Conservation (phyloP, 2,888 invertebrate genomes). For the Mactromeris polynyma region DNA sequence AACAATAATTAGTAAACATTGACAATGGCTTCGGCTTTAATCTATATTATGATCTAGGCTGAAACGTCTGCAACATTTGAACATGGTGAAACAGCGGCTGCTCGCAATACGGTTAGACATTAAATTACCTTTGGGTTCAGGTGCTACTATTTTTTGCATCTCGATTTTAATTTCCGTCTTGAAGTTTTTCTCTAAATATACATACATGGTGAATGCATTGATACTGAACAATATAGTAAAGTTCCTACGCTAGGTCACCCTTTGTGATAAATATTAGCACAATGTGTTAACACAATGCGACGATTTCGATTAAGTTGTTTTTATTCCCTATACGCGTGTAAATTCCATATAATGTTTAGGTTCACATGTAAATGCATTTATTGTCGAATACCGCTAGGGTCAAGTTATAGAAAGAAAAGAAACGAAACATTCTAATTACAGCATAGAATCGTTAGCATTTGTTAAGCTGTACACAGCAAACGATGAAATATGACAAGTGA, state of each 20-base stretch:
- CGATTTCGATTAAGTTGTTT: too few species aligned
- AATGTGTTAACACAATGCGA: too few species aligned
- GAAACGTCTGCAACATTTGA: neutral
- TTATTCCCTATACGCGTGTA: too few species aligned
- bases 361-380: neutral
- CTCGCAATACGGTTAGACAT: neutral
- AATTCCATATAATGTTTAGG: too few species aligned
- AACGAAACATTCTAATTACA: too few species aligned
- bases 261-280: too few species aligned
- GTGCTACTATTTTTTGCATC: slow-evolving; percentile 8
- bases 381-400: neutral
- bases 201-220: neutral
- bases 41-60: neutral
- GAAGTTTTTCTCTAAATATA: slow-evolving; percentile 20
- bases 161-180: slow-evolving; percentile 33
- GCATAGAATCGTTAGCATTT: neutral
- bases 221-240: neutral
- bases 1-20: neutral
- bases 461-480: slow-evolving; percentile 1
- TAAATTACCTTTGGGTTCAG: slow-evolving; percentile 24
- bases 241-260: too few species aligned
- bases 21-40: neutral
- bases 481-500: neutral
- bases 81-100: neutral
- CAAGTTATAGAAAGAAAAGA: too few species aligned